A percentile compares a stretch with the other conserved stretches of the same genome.
Evolutionary conservation across 1,140 invertebrate genomes (phyloP).

Genomic region (Pristionchus pacificus): DNA sequence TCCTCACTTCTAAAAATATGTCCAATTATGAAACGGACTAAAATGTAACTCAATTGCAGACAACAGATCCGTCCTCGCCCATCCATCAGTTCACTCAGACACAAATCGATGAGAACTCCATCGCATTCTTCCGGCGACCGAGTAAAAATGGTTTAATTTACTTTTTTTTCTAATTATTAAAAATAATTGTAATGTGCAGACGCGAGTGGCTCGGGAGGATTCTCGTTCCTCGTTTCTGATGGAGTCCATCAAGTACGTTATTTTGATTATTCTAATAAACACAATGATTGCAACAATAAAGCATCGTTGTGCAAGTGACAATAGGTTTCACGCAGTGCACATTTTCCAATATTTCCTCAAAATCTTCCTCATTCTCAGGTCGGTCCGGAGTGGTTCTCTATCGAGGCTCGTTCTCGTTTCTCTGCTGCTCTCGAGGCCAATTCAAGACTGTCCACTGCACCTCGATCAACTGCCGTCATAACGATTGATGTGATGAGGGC

Average conservation of each 20-base stretch:
- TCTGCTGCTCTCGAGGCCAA: slow-evolving; percentile 44
- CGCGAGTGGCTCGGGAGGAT: slow-evolving; percentile 35
- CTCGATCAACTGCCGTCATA: slow-evolving; percentile 40
- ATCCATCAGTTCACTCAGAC: slow-evolving; percentile 46
- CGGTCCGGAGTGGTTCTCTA: slow-evolving; percentile 48
- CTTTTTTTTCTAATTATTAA: slow-evolving; percentile 1
- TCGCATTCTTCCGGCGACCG: slow-evolving; percentile 33
- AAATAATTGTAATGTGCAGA: no score
- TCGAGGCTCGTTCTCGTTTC: slow-evolving; percentile 29
- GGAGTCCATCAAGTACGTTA: slow-evolving; percentile 29
- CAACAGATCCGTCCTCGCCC: slow-evolving; percentile 15
- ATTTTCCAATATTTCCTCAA: not conserved
- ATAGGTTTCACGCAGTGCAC: no score
- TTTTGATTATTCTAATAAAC: not conserved
- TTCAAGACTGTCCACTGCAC: slow-evolving; percentile 42
- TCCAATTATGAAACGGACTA: slow-evolving; percentile 12
- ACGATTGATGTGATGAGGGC: slow-evolving; percentile 44
- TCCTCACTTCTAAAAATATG: no score
- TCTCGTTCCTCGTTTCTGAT: slow-evolving; percentile 52
- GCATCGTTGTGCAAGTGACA: no score
- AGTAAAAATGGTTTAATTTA: slow-evolving; percentile 5
- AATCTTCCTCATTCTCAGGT: slow-evolving; percentile 30
- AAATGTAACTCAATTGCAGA: slow-evolving; percentile 2
- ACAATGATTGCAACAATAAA: no score
- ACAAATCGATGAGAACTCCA: slow-evolving; percentile 40